phyloP scores from a whole-genome alignment of 2,113 vertebrate genomes.

The Nycticebus coucang region DNA sequence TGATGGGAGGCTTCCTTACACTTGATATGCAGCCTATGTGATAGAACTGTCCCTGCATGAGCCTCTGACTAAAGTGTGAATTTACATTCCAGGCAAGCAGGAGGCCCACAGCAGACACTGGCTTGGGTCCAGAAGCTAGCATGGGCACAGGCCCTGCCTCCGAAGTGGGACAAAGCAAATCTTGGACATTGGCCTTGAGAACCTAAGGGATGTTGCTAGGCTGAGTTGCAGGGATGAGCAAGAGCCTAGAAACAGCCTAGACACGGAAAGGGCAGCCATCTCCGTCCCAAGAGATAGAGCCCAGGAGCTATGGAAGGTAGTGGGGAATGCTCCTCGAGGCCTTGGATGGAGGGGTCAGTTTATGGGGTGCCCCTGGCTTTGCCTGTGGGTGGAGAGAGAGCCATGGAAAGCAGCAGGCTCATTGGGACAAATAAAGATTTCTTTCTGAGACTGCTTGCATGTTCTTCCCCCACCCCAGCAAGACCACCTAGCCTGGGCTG shows the following conservation, averaged over 20 bases:
- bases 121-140: conserved; percentile 47
- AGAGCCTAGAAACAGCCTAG: background rate
- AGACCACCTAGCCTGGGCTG: background rate
- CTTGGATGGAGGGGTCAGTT: conserved; percentile 18
- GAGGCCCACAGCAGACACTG: conserved; percentile 2
- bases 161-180: background rate
- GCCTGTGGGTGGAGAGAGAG: conserved; percentile 27
- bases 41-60: background rate
- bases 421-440: conserved; percentile 62
- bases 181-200: background rate
- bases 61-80: background rate
- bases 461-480: background rate
- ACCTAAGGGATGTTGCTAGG: background rate
- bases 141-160: background rate
- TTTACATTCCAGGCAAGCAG: conserved; percentile 30
- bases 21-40: background rate
- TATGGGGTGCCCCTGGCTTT: conserved; percentile 52
- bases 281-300: background rate
- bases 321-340: background rate
- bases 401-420: conserved; percentile 40
- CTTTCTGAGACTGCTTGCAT: conserved; percentile 63
- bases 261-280: rapidly evolving
- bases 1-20: background rate
- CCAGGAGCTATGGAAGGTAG: background rate
- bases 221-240: background rate